These are phyloP conservation scores for Anastatus disparis DNA, from an alignment of 1,140 invertebrate genomes.

Conservation along the genomic window DNA sequence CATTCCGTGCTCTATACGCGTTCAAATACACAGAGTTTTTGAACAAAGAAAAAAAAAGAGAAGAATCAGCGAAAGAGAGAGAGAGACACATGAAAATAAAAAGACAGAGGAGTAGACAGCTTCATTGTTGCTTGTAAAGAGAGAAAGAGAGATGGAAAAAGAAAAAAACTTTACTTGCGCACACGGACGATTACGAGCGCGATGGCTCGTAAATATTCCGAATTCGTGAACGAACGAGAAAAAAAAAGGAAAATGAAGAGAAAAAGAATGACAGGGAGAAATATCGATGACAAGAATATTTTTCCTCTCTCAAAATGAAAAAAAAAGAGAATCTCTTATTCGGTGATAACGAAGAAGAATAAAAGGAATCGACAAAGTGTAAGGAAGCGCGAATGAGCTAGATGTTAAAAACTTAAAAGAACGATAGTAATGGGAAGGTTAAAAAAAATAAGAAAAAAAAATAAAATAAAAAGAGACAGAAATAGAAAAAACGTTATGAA, in stretches of 20 bases:
- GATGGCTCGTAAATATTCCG: constrained; percentile 20
- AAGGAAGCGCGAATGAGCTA: too few species aligned
- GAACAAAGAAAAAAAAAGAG: too few species aligned
- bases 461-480: constrained; percentile 6
- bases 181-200: not conserved
- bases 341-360: not conserved
- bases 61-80: not conserved
- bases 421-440: too few species aligned
- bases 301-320: not conserved
- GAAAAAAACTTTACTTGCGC: not conserved
- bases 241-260: not conserved
- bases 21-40: too few species aligned
- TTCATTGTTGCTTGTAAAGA: too few species aligned
- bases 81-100: not conserved
- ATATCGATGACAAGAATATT: constrained; percentile 9
- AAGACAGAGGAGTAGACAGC: not conserved
- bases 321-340: not conserved
- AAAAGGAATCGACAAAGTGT: constrained; percentile 34
- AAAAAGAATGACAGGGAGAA: constrained; percentile 33
- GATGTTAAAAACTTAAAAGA: too few species aligned
- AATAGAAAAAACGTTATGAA: not conserved
- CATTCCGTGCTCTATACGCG: not conserved
- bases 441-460: constrained; percentile 18
- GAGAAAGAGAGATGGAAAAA: not conserved
- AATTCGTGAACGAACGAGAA: not conserved